phyloP scores from a whole-genome alignment of 2,113 vertebrate species.

The Planiliza haematocheilus region DNA sequence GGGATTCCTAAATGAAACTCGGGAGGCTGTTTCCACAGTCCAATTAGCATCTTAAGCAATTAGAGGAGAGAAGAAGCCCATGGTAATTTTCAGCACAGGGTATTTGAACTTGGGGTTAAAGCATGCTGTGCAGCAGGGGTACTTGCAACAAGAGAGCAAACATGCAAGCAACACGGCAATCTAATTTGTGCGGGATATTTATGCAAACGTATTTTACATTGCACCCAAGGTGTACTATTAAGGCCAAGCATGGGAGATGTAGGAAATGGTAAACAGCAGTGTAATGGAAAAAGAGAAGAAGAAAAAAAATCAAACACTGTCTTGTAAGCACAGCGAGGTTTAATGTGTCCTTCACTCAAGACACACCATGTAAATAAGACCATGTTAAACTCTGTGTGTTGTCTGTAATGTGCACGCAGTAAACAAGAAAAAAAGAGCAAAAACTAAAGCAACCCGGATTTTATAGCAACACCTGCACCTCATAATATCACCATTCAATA shows the following conservation, averaged over 20 bases:
- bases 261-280: slow-evolving; percentile 9
- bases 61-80: slow-evolving; percentile 71
- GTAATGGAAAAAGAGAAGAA: not conserved
- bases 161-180: slow-evolving; percentile 23
- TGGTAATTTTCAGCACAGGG: slow-evolving; percentile 65
- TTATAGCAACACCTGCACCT: not conserved
- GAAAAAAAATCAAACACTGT: slow-evolving; percentile 2
- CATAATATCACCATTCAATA: slow-evolving; percentile 6
- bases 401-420: not conserved
- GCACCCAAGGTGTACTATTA: slow-evolving; percentile 16
- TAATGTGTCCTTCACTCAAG: slow-evolving; percentile 29
- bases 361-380: slow-evolving; percentile 27
- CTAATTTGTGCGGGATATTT: slow-evolving; percentile 30
- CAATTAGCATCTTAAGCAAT: slow-evolving; percentile 84
- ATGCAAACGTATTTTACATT: slow-evolving; percentile 22
- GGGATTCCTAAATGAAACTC: slow-evolving; percentile 80
- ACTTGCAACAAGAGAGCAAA: slow-evolving; percentile 30
- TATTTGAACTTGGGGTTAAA: slow-evolving; percentile 66
- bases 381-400: slow-evolving; percentile 1
- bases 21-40: slow-evolving; percentile 74
- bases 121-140: slow-evolving; percentile 42
- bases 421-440: slow-evolving; percentile 18
- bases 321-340: slow-evolving; percentile 30
- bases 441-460: slow-evolving; percentile 8
- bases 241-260: slow-evolving; percentile 23